A percentile compares a stretch with the other conserved stretches of the same genome.
Conservation (phyloP, 2,797 vertebrate species). For the Pteronotus mesoamericanus region DNA sequence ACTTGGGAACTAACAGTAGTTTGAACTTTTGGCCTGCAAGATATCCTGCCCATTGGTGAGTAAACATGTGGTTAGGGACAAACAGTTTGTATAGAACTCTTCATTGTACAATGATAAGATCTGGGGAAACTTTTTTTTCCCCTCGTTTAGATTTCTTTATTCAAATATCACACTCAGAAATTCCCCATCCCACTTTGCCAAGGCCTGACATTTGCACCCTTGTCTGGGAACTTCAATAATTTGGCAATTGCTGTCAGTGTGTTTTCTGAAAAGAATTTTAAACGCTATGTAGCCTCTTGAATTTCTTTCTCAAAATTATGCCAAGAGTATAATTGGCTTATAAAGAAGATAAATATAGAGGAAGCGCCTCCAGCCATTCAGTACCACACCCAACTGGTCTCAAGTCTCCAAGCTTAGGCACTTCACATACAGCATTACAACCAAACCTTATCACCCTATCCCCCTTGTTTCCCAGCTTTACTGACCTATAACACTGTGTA, state of each 20-base stretch:
- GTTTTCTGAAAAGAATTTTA: slow-evolving; percentile 50
- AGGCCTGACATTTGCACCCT: slow-evolving; percentile 82
- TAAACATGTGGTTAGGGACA: slow-evolving; percentile 75
- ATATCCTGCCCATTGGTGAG: slow-evolving; percentile 74
- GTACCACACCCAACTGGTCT: neutral
- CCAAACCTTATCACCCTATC: too few species aligned
- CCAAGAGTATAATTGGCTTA: neutral
- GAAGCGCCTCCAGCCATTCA: neutral
- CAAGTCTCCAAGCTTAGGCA: neutral
- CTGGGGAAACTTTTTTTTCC: slow-evolving; percentile 65
- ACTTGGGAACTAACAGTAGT: slow-evolving; percentile 75
- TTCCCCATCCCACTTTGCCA: slow-evolving; percentile 77
- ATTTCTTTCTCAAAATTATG: slow-evolving; percentile 51
- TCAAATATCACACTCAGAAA: slow-evolving; percentile 75
- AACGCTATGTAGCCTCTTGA: slow-evolving; percentile 65
- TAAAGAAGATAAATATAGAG: neutral
- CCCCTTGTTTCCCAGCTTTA: neutral
- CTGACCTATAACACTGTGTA: neutral
- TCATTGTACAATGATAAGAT: slow-evolving; percentile 79
- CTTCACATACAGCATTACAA: neutral
- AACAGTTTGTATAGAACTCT: slow-evolving; percentile 72
- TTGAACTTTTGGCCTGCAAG: slow-evolving; percentile 75
- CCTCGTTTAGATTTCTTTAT: slow-evolving; percentile 77
- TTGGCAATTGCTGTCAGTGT: slow-evolving; percentile 64
- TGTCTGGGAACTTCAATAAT: slow-evolving; percentile 82